Percentiles rank a stretch among this genome's conserved stretches.
phyloP scores from a whole-genome alignment of 2,888 invertebrate species.

The Dorcus hopei region DNA sequence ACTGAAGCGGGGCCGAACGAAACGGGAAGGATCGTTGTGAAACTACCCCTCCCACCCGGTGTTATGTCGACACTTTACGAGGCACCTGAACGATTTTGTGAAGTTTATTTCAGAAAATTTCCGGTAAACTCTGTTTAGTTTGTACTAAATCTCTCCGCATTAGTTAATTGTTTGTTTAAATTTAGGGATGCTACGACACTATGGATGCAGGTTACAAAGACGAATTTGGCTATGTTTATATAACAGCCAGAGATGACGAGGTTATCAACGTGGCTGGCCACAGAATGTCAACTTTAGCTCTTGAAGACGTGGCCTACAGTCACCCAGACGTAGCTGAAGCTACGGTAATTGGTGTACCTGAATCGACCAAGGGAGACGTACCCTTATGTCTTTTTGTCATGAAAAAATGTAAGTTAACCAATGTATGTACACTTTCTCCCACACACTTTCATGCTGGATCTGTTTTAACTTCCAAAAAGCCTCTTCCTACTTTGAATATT shows the following conservation, averaged over 20 bases:
- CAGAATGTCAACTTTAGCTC: constrained; percentile 80
- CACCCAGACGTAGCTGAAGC: constrained; percentile 84
- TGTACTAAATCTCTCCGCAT: not conserved
- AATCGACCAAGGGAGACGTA: constrained; percentile 84
- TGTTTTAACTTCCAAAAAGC: constrained; percentile 14
- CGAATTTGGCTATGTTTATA: constrained; percentile 79
- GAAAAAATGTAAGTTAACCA: constrained; percentile 54
- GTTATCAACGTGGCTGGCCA: constrained; percentile 95
- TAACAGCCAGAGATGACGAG: constrained; percentile 90
- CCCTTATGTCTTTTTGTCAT: constrained; percentile 85
- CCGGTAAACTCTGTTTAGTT: constrained; percentile 57
- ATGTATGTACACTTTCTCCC: not conserved
- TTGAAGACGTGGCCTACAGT: constrained; percentile 87
- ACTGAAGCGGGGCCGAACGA: constrained; percentile 66
- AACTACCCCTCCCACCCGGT: constrained; percentile 87
- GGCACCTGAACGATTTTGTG: constrained; percentile 74
- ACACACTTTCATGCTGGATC: not conserved
- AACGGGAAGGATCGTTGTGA: constrained; percentile 78
- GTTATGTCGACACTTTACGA: constrained; percentile 79
- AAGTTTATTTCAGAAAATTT: constrained; percentile 78
- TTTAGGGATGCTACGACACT: constrained; percentile 85
- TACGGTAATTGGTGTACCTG: constrained; percentile 87
- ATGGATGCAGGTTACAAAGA: constrained; percentile 92
- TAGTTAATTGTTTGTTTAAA: no score
- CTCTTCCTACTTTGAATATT: constrained; percentile 4